Evolutionary conservation across 2,797 vertebrate species (phyloP), one percentile per base, ranked within the genome.

Genomic region (Philypnodon macrostomus): DNA sequence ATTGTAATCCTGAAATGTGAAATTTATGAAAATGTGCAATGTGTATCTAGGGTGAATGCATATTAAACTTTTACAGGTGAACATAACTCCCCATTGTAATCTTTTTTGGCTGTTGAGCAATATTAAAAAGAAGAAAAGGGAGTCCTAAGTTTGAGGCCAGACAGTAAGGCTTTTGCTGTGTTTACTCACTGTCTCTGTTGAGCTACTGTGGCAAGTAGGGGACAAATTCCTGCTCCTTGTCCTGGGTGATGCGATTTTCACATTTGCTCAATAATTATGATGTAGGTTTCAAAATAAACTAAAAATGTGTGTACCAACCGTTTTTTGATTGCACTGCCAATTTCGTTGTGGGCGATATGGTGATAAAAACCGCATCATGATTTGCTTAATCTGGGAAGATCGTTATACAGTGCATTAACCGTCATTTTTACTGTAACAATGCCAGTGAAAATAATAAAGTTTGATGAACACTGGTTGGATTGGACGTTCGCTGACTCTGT

Each of bases 181-280:
- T 85, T 87, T 83, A 74, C 84, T 11, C 60, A 80, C 76, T 51
- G 67, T 59, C 75, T 73, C 69, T 81, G 48, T 33, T 72, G 73
- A 63, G 73, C 61, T 68, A 65, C 70, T 77, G 74, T 80, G 69
- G 70, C 73, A 73, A 49, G 49, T 67, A 70, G 48, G 46, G 61
- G 71, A 72, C 56, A 79, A 68, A 85, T 85, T 85, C 80, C 64
- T 63, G 48, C 56, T 59, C 38, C 77, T 70, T 80, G 70, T 75
- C 75, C 58, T 35, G 60, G 54, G 64, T 74, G 79, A 82, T 66
- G 65, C 8, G 46, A 74, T 68, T 75, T 73, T 76, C 66, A 65
- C 59, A 54, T 26, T 46, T 53, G 51, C 39, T 47, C 27, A 46
- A 69, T 44, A 68, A 55, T 46, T 44, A 47, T 41, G 51, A 37